Base-by-base conservation (phyloP, 2,888 invertebrate genomes). In the Herminia tarsipennalis region DNA sequence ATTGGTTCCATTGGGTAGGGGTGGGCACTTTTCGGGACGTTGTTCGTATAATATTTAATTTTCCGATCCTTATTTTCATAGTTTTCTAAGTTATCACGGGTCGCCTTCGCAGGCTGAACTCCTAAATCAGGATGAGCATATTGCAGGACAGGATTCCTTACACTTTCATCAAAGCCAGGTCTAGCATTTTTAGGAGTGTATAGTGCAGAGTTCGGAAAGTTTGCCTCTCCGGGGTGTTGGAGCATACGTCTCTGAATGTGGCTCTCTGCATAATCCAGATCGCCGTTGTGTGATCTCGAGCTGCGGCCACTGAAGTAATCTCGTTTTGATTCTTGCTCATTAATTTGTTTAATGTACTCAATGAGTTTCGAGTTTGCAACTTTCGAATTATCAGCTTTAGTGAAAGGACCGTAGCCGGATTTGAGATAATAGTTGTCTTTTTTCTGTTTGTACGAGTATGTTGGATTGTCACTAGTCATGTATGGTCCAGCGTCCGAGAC, bases 61-160 rank as follows among this genome's bases (percentile, higher is more conserved):
- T 88, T 90, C 17, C 85, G 76, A 51, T 86, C 85, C 39, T 76
- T 78, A 29, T 79, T 76, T 10, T 81, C 70, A 62, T 80, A 34
- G 62, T 75, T 79, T 9, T 88, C 86, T 9, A 81, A 70, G 48
- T 81, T 83, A 40, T 88, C 88, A n/a, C 86, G 75, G 1, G 87
- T 90, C 1, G 92, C 92, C 78, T 94, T 94, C 0, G 95, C 95
- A 0, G 95, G 94, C 74, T 96, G 96, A 0, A 95, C 94, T 8
- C 96, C 96, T 3, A 96, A 81, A 65, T 96, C 96, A 0, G 96
- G 96, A 74, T 96, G 96, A 0, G 96, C 96, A 69, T 96, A 96
- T 67, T 96, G 95, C 0, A 96, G 86, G 2, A 96, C 95, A 0
- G 96, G 96, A 14, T 95, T 94, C 25, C 96, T 87, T 0, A 94